These are phyloP conservation scores for Epizoanthus rinbou DNA, from an alignment of 92 coral and sea anemone genomes.

Conservation along the genomic window DNA sequence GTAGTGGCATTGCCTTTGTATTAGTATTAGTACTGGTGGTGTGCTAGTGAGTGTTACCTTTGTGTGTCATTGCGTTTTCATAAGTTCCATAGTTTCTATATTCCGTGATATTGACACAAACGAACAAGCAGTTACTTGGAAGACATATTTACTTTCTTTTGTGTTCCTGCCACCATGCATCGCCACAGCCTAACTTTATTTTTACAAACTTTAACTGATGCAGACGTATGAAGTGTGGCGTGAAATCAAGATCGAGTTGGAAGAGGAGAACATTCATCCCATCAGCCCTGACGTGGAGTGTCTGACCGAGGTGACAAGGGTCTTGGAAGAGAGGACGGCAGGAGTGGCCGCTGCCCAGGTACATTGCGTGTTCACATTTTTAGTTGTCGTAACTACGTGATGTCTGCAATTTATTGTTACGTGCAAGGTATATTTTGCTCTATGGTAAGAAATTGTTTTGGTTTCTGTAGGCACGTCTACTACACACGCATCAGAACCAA, in stretches of 20 bases:
- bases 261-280: slow-evolving; percentile 90
- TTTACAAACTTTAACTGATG: neutral
- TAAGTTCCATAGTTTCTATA: too few species aligned
- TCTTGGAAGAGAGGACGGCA: slow-evolving; percentile 80
- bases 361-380: neutral
- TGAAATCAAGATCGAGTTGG: slow-evolving; percentile 80
- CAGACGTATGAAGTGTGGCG: slow-evolving; percentile 95
- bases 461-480: slow-evolving; percentile 65
- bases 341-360: slow-evolving; percentile 90
- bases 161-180: neutral
- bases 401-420: neutral
- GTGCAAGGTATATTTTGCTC: too few species aligned
- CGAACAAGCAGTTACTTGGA: neutral
- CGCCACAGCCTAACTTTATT: neutral
- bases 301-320: slow-evolving; percentile 79
- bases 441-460: neutral
- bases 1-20: too few species aligned
- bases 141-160: neutral
- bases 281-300: slow-evolving; percentile 90
- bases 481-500: slow-evolving; percentile 81
- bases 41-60: too few species aligned
- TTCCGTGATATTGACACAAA: too few species aligned
- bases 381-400: neutral
- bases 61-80: too few species aligned
- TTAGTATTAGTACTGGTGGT: too few species aligned